Percentiles rank a stretch among this genome's conserved stretches.
Evolutionary conservation across 92 coral and sea anemone genomes (phyloP).

Genomic region (Nematostella vectensis): DNA sequence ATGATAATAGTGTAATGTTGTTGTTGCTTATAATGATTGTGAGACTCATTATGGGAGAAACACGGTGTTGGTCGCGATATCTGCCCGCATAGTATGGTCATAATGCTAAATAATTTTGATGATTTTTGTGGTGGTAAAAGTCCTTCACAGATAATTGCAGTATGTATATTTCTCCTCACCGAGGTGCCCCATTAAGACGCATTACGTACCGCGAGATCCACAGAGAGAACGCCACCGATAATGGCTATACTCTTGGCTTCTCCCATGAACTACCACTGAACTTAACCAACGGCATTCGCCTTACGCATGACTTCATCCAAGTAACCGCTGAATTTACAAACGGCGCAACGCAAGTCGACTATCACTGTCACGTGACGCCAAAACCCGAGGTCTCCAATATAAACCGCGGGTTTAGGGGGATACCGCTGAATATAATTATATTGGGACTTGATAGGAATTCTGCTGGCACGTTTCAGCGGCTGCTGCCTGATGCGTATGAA

Average conservation of each 20-base stretch:
- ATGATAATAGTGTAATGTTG: too few species aligned
- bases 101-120: too few species aligned
- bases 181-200: not conserved
- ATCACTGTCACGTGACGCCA: conserved; percentile 42
- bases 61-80: not conserved
- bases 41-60: too few species aligned
- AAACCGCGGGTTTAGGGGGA: conserved; percentile 19
- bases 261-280: not conserved
- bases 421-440: conserved; percentile 38
- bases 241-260: not conserved
- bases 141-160: not conserved
- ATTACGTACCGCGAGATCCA: conserved; percentile 1
- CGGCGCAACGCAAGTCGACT: conserved; percentile 29
- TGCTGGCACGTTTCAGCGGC: conserved; percentile 41
- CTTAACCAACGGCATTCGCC: conserved; percentile 4
- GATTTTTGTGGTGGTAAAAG: not conserved
- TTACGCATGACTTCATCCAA: conserved; percentile 34
- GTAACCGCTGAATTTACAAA: conserved; percentile 28
- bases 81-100: not conserved
- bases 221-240: not conserved
- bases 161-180: not conserved
- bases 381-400: conserved; percentile 34
- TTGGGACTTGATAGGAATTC: conserved; percentile 52
- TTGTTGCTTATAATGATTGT: not conserved
- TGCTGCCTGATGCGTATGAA: conserved; percentile 36